Evolutionary conservation across 2,888 invertebrate species (phyloP).

Genomic region (Bedellia somnulentella): DNA sequence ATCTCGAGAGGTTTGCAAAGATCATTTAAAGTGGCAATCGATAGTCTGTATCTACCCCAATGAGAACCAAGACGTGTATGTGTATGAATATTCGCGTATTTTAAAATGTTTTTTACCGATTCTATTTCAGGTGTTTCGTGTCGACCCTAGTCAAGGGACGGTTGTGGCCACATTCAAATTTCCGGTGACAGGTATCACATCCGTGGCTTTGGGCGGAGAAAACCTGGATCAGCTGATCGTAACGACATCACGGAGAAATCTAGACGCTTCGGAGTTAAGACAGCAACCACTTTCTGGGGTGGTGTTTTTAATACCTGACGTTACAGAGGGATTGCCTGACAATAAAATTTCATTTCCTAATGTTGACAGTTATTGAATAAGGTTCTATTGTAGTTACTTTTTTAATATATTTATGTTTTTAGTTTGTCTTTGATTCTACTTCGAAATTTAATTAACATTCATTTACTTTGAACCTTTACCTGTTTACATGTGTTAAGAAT

Average conservation of each 20-base stretch:
- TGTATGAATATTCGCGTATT: no score
- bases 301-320: conserved; percentile 13
- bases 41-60: no score
- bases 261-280: conserved; percentile 7
- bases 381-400: not conserved
- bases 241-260: conserved; percentile 48
- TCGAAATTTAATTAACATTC: no score
- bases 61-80: no score
- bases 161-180: conserved; percentile 50
- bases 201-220: conserved; percentile 69
- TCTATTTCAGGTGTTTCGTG: conserved; percentile 53
- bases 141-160: conserved; percentile 48
- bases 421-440: no score
- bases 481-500: no score
- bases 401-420: no score
- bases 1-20: no score
- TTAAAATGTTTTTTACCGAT: no score
- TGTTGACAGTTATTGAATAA: conserved; percentile 13
- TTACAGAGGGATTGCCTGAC: conserved; percentile 13
- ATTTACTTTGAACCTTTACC: no score
- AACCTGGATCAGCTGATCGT: conserved; percentile 66
- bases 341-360: conserved; percentile 15
- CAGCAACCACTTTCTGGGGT: conserved; percentile 14
- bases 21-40: no score
- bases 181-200: conserved; percentile 62